A percentile compares a stretch with the other conserved stretches of the same genome.
These are phyloP conservation scores for Patella depressa DNA, from an alignment of 2,888 invertebrate species.

Conservation along the genomic window DNA sequence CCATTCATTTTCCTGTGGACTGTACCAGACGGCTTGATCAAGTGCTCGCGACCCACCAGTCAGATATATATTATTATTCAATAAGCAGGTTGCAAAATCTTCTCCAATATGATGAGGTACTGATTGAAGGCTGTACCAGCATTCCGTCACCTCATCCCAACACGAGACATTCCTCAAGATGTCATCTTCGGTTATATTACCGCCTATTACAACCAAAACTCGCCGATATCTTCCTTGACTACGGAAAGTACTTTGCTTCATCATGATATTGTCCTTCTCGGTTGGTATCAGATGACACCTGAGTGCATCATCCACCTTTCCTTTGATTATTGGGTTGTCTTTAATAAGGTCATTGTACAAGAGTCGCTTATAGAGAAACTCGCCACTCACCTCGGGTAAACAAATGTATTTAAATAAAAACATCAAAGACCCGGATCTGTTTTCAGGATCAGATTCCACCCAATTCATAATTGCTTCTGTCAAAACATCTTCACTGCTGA, in stretches of 20 bases:
- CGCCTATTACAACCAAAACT: slow-evolving; percentile 26
- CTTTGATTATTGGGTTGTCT: slow-evolving; percentile 13
- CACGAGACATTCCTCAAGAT: slow-evolving; percentile 24
- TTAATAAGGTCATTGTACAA: slow-evolving; percentile 26
- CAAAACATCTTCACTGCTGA: slow-evolving; percentile 14
- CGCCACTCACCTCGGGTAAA: slow-evolving; percentile 28
- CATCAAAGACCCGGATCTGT: slow-evolving; percentile 17
- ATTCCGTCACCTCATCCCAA: slow-evolving; percentile 13
- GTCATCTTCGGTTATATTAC: slow-evolving; percentile 22
- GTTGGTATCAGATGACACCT: slow-evolving; percentile 25
- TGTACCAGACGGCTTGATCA: slow-evolving; percentile 24
- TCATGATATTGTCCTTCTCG: slow-evolving; percentile 21
- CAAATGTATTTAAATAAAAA: slow-evolving; percentile 28
- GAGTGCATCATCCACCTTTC: slow-evolving; percentile 24
- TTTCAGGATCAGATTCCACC: slow-evolving; percentile 21
- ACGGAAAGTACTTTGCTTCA: slow-evolving; percentile 17
- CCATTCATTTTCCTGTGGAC: slow-evolving; percentile 26
- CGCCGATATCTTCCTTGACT: slow-evolving; percentile 18
- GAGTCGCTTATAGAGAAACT: slow-evolving; percentile 20
- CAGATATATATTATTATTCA: slow-evolving; percentile 27
- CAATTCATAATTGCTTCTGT: slow-evolving; percentile 26
- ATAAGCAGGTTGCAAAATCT: slow-evolving; percentile 24
- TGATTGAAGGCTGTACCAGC: slow-evolving; percentile 27
- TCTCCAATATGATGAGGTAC: slow-evolving; percentile 26
- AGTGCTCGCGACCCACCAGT: slow-evolving; percentile 30